Conservation (phyloP, 2,113 vertebrate genomes). For the Meriones unguiculatus region DNA sequence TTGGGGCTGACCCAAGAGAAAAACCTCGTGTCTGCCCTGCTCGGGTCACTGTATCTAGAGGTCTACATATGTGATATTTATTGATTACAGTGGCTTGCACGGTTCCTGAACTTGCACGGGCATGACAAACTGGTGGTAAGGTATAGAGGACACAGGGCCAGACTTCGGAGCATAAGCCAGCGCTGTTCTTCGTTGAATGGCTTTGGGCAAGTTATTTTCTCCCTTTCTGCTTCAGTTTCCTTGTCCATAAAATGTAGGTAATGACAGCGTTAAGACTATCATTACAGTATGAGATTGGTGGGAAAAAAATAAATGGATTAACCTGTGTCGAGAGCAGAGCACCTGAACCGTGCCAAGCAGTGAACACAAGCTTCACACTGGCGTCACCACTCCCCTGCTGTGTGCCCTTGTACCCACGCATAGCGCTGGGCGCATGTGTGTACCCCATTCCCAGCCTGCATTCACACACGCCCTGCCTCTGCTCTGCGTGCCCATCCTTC, state of each 20-base stretch:
- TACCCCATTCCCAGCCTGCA: not conserved
- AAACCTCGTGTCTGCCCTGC: not conserved
- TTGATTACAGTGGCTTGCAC: not conserved
- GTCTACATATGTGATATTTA: not conserved
- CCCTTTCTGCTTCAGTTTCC: not conserved
- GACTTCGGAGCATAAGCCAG: not conserved
- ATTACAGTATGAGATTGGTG: not conserved
- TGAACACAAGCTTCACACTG: not conserved
- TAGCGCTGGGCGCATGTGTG: fast-evolving
- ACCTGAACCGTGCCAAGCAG: not conserved
- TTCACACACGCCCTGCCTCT: not conserved
- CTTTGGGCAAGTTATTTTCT: not conserved
- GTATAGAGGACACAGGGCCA: not conserved
- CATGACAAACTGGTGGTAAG: not conserved
- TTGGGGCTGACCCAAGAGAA: not conserved
- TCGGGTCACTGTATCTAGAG: not conserved
- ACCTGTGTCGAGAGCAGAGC: not conserved
- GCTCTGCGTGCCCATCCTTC: not conserved
- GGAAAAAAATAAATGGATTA: slow-evolving; percentile 9
- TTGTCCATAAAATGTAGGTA: not conserved
- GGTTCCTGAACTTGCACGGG: fast-evolving
- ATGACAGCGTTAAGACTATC: not conserved
- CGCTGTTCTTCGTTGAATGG: not conserved
- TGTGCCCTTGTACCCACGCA: fast-evolving
- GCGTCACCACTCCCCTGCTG: not conserved